phyloP scores from a whole-genome alignment of 2,888 invertebrate genomes.

The Pristionchus fissidentatus region DNA sequence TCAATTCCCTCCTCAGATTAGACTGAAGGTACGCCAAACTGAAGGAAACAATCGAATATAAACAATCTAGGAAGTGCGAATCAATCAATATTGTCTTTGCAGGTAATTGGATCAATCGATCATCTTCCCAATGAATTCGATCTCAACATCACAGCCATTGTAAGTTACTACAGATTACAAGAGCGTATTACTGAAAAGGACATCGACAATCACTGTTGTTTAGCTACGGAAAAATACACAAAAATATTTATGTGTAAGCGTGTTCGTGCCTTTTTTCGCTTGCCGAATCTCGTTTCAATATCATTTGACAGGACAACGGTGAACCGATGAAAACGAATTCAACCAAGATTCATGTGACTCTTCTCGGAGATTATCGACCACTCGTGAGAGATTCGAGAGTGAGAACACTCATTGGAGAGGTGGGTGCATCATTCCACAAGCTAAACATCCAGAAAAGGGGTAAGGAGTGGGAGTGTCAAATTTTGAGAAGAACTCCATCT shows the following conservation, averaged over 20 bases:
- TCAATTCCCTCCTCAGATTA: constrained; percentile 41
- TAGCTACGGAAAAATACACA: no score
- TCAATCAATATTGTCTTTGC: no score
- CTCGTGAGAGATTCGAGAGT: constrained; percentile 17
- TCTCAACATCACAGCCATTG: constrained; percentile 36
- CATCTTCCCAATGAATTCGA: constrained; percentile 21
- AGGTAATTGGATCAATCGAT: constrained; percentile 30
- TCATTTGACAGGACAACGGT: constrained; percentile 27
- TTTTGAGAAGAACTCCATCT: no score
- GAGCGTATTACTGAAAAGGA: no score
- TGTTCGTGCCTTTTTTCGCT: not conserved
- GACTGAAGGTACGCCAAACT: constrained; percentile 44
- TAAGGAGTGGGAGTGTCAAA: no score
- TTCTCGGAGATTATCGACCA: not conserved
- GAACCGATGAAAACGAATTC: constrained; percentile 3
- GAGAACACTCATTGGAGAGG: constrained; percentile 8
- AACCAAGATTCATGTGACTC: constrained; percentile 7
- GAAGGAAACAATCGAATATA: no score
- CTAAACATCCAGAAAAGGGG: not conserved
- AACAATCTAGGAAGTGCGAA: no score
- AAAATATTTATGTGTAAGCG: no score
- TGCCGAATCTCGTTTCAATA: not conserved
- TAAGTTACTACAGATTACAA: no score
- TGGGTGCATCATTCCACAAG: not conserved
- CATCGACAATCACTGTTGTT: no score